Evolutionary conservation across 2,113 vertebrate species (phyloP).

Genomic region (Hydropotes inermis): DNA sequence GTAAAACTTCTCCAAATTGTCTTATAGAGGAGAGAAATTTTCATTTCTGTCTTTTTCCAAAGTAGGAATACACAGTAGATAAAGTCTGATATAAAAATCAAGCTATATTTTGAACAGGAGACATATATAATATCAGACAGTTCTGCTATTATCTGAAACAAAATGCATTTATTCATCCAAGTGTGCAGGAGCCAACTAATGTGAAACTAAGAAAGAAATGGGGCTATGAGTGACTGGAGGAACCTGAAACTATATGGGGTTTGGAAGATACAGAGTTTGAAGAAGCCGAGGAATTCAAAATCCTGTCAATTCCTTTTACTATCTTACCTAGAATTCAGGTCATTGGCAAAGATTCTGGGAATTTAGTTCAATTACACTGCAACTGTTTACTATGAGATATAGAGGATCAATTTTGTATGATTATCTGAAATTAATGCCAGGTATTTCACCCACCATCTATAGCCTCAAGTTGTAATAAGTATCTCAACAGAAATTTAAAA

Average conservation of each 20-base stretch:
- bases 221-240: not conserved
- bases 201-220: not conserved
- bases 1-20: not conserved
- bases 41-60: not conserved
- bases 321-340: not conserved
- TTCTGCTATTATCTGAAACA: not conserved
- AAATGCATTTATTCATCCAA: not conserved
- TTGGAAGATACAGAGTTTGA: not conserved
- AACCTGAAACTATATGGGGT: not conserved
- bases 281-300: not conserved
- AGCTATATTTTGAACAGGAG: not conserved
- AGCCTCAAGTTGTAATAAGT: not conserved
- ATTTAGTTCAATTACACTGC: not conserved
- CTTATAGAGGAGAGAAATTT: not conserved
- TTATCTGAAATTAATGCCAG: constrained; percentile 15
- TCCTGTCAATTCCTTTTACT: not conserved
- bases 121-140: not conserved
- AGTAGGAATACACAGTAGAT: not conserved
- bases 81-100: not conserved
- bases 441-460: not conserved
- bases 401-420: not conserved
- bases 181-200: not conserved
- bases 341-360: not conserved
- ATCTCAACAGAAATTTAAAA: not conserved
- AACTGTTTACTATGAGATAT: not conserved